Conservation (phyloP, 37 sponge, comb jelly and placozoan species). For the Mnemiopsis leidyi region DNA sequence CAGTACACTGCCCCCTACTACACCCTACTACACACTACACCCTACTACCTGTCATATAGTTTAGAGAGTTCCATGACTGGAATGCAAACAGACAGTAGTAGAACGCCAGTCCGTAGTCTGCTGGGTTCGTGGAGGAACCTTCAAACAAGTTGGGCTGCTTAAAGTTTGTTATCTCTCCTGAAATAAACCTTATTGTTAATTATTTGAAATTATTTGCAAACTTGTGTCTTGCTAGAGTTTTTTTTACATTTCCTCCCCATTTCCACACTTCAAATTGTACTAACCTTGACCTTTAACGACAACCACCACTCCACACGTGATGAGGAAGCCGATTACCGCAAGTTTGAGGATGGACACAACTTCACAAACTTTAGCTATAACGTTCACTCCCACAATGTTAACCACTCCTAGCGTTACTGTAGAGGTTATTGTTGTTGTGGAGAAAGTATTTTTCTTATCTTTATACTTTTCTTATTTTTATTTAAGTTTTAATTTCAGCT, state of each 20-base stretch:
- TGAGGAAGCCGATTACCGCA: not conserved
- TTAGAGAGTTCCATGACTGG: constrained; percentile 51
- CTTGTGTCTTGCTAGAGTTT: too few species aligned
- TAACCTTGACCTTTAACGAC: constrained; percentile 22
- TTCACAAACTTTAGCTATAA: not conserved
- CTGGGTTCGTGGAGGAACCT: not conserved
- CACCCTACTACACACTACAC: too few species aligned
- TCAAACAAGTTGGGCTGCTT: not conserved
- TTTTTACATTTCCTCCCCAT: too few species aligned
- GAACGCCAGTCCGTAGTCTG: constrained; percentile 27
- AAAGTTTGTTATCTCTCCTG: constrained; percentile 28
- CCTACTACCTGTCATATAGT: constrained; percentile 7
- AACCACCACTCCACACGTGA: not conserved
- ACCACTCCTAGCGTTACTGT: not conserved
- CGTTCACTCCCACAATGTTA: constrained; percentile 22
- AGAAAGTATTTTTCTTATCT: too few species aligned
- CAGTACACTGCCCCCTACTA: not conserved
- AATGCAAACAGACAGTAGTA: constrained; percentile 25
- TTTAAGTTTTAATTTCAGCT: too few species aligned
- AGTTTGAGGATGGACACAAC: not conserved
- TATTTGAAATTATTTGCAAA: too few species aligned
- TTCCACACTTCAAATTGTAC: too few species aligned
- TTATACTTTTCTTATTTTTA: too few species aligned
- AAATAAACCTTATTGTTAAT: too few species aligned
- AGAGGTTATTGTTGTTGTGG: too few species aligned